Evolutionary conservation across 2,888 invertebrate genomes (phyloP).

Genomic region (Ophion costatus): DNA sequence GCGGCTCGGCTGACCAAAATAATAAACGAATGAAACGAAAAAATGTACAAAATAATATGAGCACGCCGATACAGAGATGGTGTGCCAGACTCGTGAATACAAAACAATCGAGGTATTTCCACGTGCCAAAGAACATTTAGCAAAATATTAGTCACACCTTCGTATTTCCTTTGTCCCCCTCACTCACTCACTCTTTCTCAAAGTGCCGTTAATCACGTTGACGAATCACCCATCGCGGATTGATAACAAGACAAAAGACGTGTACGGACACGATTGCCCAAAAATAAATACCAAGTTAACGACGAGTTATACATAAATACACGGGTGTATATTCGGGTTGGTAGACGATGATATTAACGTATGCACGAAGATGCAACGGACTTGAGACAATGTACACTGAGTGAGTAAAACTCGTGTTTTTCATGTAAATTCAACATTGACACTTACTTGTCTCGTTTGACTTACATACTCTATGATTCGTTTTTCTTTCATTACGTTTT

Average conservation of each 20-base stretch:
- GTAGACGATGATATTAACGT: constrained; percentile 10
- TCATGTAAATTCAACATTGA: constrained; percentile 44
- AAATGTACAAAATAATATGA: constrained; percentile 7
- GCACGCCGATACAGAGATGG: constrained; percentile 48
- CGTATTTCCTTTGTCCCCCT: background rate
- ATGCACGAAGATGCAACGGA: constrained; percentile 51
- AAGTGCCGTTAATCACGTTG: constrained; percentile 65
- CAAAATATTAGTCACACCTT: constrained; percentile 60
- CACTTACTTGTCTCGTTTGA: constrained; percentile 59
- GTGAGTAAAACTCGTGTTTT: constrained; percentile 38
- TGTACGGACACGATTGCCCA: constrained; percentile 41
- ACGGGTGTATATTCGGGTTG: background rate
- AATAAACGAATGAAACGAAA: background rate
- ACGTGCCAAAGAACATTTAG: constrained; percentile 57
- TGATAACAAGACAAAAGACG: constrained; percentile 43
- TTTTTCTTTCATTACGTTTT: constrained; percentile 5
- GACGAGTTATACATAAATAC: constrained; percentile 22
- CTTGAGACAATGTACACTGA: constrained; percentile 40
- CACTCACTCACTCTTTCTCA: constrained; percentile 31
- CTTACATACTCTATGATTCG: constrained; percentile 46
- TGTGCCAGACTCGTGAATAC: constrained; percentile 23
- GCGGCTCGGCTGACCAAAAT: background rate
- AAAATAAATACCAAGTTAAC: constrained; percentile 35
- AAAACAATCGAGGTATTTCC: background rate
- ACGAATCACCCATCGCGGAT: constrained; percentile 52